Evolutionary conservation across 2,888 invertebrate genomes (phyloP).

Genomic region (Chaetogeoica ovagalla): DNA sequence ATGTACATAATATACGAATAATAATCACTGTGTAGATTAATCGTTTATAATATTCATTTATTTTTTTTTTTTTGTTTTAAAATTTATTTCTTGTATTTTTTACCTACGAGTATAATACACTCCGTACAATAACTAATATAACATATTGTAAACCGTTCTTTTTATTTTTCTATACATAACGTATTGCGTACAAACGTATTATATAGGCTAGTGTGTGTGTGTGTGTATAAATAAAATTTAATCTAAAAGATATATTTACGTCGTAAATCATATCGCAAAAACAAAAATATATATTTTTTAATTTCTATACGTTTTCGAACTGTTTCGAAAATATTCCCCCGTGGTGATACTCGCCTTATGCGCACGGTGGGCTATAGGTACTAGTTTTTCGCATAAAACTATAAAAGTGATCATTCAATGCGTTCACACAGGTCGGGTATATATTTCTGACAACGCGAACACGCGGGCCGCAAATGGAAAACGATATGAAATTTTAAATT

Average conservation of each 20-base stretch:
- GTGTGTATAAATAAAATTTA: constrained; percentile 10
- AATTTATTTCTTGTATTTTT: too few relatives aligned
- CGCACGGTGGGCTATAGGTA: not conserved
- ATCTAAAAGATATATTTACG: constrained; percentile 24
- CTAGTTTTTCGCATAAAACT: constrained; percentile 41
- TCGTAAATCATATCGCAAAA: constrained; percentile 29
- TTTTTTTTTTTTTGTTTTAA: too few relatives aligned
- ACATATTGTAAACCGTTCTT: too few relatives aligned
- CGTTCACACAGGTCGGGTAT: constrained; percentile 22
- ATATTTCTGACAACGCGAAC: constrained; percentile 20
- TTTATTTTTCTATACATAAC: too few relatives aligned
- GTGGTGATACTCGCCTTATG: constrained; percentile 17
- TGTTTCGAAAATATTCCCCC: constrained; percentile 24
- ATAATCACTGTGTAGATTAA: too few relatives aligned
- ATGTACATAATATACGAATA: too few relatives aligned
- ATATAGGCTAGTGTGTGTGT: not conserved
- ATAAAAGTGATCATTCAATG: constrained; percentile 44
- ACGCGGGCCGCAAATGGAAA: constrained; percentile 27
- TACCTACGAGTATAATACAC: too few relatives aligned
- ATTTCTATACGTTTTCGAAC: constrained; percentile 25
- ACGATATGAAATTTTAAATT: constrained; percentile 52
- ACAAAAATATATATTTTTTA: constrained; percentile 20
- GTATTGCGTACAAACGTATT: not conserved
- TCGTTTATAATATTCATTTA: too few relatives aligned
- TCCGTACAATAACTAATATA: too few relatives aligned